phyloP scores from a whole-genome alignment of 2,888 invertebrate species.

The Axea sp. region DNA sequence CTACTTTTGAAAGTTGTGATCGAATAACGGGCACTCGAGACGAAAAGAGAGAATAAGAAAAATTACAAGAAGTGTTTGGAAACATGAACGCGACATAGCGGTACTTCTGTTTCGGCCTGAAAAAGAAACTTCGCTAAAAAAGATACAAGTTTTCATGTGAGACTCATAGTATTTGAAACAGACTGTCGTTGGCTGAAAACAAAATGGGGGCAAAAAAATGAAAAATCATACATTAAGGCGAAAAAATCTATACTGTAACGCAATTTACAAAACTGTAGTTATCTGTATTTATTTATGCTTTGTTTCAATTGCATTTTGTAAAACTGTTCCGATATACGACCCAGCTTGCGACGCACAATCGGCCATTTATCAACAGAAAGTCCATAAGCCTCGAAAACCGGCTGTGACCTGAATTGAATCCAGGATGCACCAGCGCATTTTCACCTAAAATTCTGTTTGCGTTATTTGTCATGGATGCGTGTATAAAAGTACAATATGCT shows the following conservation, averaged over 20 bases:
- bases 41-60: constrained; percentile 44
- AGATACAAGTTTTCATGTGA: too few relatives aligned
- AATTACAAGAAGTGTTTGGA: constrained; percentile 35
- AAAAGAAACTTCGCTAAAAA: too few relatives aligned
- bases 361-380: constrained; percentile 54
- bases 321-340: constrained; percentile 51
- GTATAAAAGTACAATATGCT: constrained; percentile 18
- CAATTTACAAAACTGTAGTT: too few relatives aligned
- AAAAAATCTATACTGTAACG: too few relatives aligned
- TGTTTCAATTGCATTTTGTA: constrained; percentile 46
- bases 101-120: constrained; percentile 25
- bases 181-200: too few relatives aligned
- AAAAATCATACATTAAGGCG: constrained; percentile 1
- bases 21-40: constrained; percentile 47
- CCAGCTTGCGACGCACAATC: constrained; percentile 25
- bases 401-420: constrained; percentile 57
- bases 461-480: constrained; percentile 47
- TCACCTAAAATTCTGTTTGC: constrained; percentile 56
- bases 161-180: too few relatives aligned
- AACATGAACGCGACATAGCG: constrained; percentile 30
- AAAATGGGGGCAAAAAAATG: background rate
- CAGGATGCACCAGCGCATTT: constrained; percentile 46
- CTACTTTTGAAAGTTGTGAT: constrained; percentile 59
- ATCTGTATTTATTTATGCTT: constrained; percentile 37
- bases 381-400: constrained; percentile 58